A percentile compares a stretch with the other conserved stretches of the same genome.
phyloP scores from a whole-genome alignment of 1,140 invertebrate genomes.

The Radopholus similis region DNA sequence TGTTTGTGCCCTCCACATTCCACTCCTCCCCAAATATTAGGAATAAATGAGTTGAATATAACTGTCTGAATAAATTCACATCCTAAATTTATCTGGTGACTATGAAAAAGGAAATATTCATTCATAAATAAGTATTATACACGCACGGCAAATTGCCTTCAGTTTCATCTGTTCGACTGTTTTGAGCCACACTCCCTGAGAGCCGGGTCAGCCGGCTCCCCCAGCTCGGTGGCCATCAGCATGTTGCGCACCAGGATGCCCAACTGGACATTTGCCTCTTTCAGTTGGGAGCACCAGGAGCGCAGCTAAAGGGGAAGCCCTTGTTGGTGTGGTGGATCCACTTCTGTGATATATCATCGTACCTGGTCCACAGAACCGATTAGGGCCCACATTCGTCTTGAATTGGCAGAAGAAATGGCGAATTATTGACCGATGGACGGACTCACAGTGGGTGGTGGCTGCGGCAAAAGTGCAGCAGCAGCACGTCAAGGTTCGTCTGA shows the following conservation, averaged over 20 bases:
- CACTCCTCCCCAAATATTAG: too few species aligned
- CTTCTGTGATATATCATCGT: not conserved
- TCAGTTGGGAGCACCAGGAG: conserved; percentile 24
- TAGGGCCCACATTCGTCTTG: conserved; percentile 57
- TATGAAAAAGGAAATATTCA: too few species aligned
- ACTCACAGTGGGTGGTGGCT: conserved; percentile 48
- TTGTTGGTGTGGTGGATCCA: not conserved
- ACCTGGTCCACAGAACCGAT: conserved; percentile 44
- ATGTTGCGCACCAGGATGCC: not conserved
- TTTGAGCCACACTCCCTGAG: too few species aligned
- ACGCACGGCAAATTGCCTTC: too few species aligned
- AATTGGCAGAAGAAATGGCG: too few species aligned
- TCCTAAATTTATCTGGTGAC: too few species aligned
- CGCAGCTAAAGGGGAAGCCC: conserved; percentile 8
- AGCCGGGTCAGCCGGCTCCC: not conserved
- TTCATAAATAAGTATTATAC: too few species aligned
- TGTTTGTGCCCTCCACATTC: too few species aligned
- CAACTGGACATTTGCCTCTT: conserved; percentile 21
- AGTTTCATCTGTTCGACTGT: too few species aligned
- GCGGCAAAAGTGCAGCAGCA: conserved; percentile 53
- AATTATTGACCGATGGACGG: too few species aligned
- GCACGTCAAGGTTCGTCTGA: conserved; percentile 55
- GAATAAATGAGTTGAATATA: too few species aligned
- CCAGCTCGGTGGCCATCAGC: not conserved
- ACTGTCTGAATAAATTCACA: too few species aligned